phyloP scores from a whole-genome alignment of 2,797 vertebrate genomes.

The Mergus octosetaceus region DNA sequence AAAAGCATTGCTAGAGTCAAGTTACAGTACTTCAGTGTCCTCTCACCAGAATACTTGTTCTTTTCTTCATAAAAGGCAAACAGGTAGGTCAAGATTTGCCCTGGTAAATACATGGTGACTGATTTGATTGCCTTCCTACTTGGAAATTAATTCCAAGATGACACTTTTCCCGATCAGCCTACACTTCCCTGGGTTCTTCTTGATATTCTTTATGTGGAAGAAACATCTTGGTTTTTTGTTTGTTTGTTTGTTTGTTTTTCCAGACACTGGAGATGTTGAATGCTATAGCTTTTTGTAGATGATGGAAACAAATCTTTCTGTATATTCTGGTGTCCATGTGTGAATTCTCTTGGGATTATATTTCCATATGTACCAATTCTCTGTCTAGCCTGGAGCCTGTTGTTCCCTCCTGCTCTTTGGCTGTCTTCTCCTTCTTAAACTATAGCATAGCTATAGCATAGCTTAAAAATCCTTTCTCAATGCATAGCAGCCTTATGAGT shows the following conservation, averaged over 20 bases:
- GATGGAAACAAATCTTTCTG: fast-evolving
- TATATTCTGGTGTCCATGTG: not conserved
- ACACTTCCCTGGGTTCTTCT: not conserved
- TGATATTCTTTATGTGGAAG: not conserved
- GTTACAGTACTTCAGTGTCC: not conserved
- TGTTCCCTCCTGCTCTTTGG: not conserved
- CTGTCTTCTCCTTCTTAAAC: not conserved
- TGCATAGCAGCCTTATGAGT: not conserved
- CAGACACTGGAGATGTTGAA: fast-evolving
- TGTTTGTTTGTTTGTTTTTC: not conserved
- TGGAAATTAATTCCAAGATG: not conserved
- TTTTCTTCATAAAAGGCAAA: not conserved
- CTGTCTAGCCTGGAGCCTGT: not conserved
- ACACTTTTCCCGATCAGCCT: not conserved
- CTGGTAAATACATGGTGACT: not conserved
- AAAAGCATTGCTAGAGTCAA: not conserved
- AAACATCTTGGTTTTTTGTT: not conserved
- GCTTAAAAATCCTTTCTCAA: not conserved
- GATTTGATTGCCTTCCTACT: not conserved
- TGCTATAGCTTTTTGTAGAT: not conserved
- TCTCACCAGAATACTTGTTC: not conserved
- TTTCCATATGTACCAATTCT: not conserved
- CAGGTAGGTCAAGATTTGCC: not conserved
- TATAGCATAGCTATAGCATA: not conserved
- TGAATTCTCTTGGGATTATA: not conserved